Evolutionary conservation across 1,140 invertebrate genomes (phyloP), one percentile per base, ranked within the genome.

Genomic region (Venustaconcha ellipsiformis): DNA sequence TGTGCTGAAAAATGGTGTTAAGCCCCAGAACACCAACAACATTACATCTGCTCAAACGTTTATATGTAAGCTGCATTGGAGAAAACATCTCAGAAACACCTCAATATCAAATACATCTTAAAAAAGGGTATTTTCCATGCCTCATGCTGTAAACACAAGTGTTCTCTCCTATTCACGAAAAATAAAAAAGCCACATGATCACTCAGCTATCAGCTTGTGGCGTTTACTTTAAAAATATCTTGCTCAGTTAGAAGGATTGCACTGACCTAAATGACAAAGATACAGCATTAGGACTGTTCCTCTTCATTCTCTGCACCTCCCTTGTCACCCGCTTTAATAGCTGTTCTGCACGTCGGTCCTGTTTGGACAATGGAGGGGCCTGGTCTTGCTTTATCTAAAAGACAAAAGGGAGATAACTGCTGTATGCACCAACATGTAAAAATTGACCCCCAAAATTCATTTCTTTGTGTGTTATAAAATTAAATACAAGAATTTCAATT

Each of bases 211-310:
- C 23, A 14, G 12, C 20, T n/a, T 62, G 59, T n/a, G 18, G 20
- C 6, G 14, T 62, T 62, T n/a, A 62, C 12, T 18, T 12, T n/a
- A n/a, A 18, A 62, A 8, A 62, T 5, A 23, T 62, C 20, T 62
- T 62, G 18, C 59, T n/a, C 26, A 30, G 20, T 66, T 72, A n/a
- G 6, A 55, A 6, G 20, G 59, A 20, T 30, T 78, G 64, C 17
- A 94, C 94, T 93, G 90, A 98, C 96, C 96, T 97, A 90, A 98
- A 98, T 37, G 95, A 96, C 82, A 96, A 94, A 71, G 96, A 92
- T 88, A 97, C 96, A 1, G 96, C 95, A 87, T 96, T 95, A 71
- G 95, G 95, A 80, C 94, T 94, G 83, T 95, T 94, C 37, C 94
- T 96, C 89, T 95, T 95, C 73, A 98, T 90, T 79, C 96, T 95